A percentile compares a stretch with the other conserved stretches of the same genome.
These are phyloP conservation scores for Protonemura montana DNA, from an alignment of 2,888 invertebrate species.

Conservation along the genomic window DNA sequence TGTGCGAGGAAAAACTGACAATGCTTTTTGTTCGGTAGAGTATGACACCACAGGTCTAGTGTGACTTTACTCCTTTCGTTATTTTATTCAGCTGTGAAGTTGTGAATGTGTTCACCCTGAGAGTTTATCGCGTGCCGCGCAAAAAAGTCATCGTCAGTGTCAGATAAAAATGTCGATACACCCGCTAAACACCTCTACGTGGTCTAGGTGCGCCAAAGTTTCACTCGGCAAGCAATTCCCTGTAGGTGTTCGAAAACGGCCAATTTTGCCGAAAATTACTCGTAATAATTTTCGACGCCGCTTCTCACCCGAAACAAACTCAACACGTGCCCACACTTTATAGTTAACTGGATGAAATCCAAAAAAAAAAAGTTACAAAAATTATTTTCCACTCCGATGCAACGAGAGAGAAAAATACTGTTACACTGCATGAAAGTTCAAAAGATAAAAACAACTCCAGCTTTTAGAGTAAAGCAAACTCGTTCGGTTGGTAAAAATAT, in stretches of 20 bases:
- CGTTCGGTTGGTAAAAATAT: neutral
- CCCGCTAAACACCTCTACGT: neutral
- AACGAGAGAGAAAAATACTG: neutral
- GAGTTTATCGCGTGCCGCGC: neutral
- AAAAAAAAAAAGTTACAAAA: slow-evolving; percentile 4
- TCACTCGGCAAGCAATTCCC: neutral
- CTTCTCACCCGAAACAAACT: neutral
- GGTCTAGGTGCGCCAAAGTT: neutral
- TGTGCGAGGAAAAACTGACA: neutral
- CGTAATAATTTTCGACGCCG: neutral
- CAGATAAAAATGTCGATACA: neutral
- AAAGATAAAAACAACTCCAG: neutral
- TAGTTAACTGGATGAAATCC: neutral
- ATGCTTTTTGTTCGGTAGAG: neutral
- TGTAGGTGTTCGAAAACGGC: neutral
- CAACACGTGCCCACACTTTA: neutral
- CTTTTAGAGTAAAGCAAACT: neutral
- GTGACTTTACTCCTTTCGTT: neutral
- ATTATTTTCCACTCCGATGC: slow-evolving; percentile 4
- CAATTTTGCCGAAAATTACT: neutral
- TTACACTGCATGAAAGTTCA: neutral
- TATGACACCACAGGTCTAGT: neutral
- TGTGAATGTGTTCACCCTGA: neutral
- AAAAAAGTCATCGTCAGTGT: neutral
- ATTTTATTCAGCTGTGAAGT: neutral